These are phyloP conservation scores for Oasisia sp. DNA, from an alignment of 2,888 invertebrate species.

Conservation along the genomic window DNA sequence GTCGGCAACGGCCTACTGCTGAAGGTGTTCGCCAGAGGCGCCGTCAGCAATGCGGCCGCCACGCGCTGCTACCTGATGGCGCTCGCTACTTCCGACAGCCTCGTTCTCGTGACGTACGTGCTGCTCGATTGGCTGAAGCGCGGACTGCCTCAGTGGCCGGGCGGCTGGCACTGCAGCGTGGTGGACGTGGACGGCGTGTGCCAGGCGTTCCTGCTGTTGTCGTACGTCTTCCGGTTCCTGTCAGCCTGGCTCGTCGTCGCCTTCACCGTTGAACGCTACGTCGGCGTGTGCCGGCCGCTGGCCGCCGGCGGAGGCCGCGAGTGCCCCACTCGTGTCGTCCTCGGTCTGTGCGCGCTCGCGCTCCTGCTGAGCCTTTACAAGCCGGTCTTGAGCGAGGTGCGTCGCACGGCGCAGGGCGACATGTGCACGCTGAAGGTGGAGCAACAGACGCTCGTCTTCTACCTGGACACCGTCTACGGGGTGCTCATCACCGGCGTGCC, in stretches of 20 bases:
- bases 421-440: conserved; percentile 48
- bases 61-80: conserved; percentile 17
- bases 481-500: conserved; percentile 57
- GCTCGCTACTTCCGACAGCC: conserved; percentile 35
- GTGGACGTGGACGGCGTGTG: conserved; percentile 32
- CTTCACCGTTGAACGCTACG: conserved; percentile 59
- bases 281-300: conserved; percentile 59
- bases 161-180: conserved; percentile 33
- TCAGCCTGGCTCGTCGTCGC: conserved; percentile 60
- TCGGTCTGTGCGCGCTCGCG: conserved; percentile 45
- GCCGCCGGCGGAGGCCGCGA: conserved; percentile 46
- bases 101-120: conserved; percentile 73
- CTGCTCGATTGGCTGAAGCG: conserved; percentile 59
- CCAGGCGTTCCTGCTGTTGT: conserved; percentile 78
- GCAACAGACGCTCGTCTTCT: conserved; percentile 46
- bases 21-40: conserved; percentile 23
- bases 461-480: conserved; percentile 56
- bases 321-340: conserved; percentile 53
- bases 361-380: conserved; percentile 41
- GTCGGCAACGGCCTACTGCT: conserved; percentile 32
- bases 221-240: conserved; percentile 63
- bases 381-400: conserved; percentile 46
- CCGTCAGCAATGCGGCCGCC: conserved; percentile 14
- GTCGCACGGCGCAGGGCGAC: conserved; percentile 18
- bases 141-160: conserved; percentile 48